Base-by-base conservation (phyloP, 92 coral and sea anemone species). In the Ricordea florida region DNA sequence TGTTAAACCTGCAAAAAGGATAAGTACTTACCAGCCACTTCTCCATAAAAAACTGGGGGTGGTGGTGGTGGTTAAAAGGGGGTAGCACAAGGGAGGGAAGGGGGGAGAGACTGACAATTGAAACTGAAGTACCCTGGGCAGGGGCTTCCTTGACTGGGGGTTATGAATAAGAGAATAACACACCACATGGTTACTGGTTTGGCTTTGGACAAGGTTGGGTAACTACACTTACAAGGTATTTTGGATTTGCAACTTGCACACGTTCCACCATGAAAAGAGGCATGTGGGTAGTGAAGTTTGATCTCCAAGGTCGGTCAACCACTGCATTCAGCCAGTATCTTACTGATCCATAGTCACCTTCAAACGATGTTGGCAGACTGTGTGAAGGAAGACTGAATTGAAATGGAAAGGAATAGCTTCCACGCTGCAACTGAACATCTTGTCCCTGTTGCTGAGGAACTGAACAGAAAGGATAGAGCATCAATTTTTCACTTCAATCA, bases 281-380 rank as follows among this genome's bases (percentile, higher is more conserved):
- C 10, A 57, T 33, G 66, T 68, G 43, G 51, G 62, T 25, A 42
- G 48, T 42, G 20, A 66, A 34, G 51, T 83, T 60, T 6, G 78
- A 20, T 59, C 67, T 83, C 89, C 89, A 83, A 0, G 84, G 89
- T 3, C 89, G 45, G 32, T 83, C 89, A 25, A 37, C 68, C 22
- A 73, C 80, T 2, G 83, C 89, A 27, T 83, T 62, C 10, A 83
- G 18, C 66, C 78, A 66, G 49, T 83, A 83, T 2, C 89, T 64
- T 37, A 83, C 64, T 14, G 65, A 63, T 10, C 89, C 89, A 32
- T 74, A 83, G 8, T 27, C 40, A 26, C 89, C 89, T 42, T 83
- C 89, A 48, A 83, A 83, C 23, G 89, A 83, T 14, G 89, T 74
- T 10, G 89, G 89, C 42, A 83, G 35, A 21, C 60, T 51, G 37